Conservation (phyloP, 1,140 invertebrate genomes). For the Heliconius congener region DNA sequence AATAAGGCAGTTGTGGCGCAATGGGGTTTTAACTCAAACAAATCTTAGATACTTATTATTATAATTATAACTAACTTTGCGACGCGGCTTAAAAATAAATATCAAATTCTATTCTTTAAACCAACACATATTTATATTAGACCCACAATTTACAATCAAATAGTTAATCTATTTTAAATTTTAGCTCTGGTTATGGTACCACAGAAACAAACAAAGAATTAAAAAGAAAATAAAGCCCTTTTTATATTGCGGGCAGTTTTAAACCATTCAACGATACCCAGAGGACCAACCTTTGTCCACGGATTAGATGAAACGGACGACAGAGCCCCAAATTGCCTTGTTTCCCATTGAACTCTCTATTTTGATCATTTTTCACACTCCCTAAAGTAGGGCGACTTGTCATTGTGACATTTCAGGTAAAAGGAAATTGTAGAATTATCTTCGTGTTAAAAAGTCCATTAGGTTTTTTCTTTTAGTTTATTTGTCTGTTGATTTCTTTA, state of each 20-base stretch:
- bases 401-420: slow-evolving; percentile 13
- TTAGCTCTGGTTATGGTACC: not conserved
- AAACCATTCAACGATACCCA: slow-evolving; percentile 18
- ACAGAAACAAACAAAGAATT: slow-evolving; percentile 4
- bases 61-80: too few species aligned
- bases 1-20: too few species aligned
- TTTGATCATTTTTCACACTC: slow-evolving; percentile 25
- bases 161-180: not conserved
- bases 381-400: slow-evolving; percentile 11
- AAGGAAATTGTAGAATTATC: not conserved
- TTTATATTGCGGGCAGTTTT: slow-evolving; percentile 2
- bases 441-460: not conserved
- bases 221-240: not conserved
- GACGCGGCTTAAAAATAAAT: too few species aligned
- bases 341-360: slow-evolving; percentile 14
- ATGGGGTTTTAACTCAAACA: too few species aligned
- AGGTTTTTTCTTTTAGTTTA: not conserved
- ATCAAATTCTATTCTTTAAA: too few species aligned
- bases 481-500: not conserved
- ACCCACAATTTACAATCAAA: too few species aligned
- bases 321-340: slow-evolving; percentile 9
- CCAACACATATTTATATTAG: too few species aligned
- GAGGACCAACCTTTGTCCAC: slow-evolving; percentile 19
- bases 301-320: slow-evolving; percentile 21
- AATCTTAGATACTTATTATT: too few species aligned